Percentiles rank a stretch among this genome's conserved stretches.
Conservation (phyloP, 2,888 invertebrate species). For the Acanthosepion pharaonis region DNA sequence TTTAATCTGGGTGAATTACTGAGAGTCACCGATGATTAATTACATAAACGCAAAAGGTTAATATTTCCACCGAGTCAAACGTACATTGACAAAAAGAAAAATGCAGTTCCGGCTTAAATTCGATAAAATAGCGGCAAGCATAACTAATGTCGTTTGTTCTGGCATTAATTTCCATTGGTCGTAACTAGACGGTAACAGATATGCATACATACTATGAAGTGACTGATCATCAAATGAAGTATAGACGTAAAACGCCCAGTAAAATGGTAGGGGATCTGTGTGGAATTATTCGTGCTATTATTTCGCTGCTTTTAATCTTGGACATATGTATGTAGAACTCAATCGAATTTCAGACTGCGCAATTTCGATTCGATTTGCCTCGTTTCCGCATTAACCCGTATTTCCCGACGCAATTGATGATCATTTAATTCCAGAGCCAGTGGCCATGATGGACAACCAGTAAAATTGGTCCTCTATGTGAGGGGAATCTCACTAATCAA, state of each 20-base stretch:
- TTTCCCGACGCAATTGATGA: too few relatives aligned
- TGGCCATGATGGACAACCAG: too few relatives aligned
- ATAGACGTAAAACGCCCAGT: not conserved
- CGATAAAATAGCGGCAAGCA: not conserved
- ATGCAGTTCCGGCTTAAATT: not conserved
- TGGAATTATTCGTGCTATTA: not conserved
- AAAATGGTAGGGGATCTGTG: not conserved
- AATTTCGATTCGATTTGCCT: not conserved
- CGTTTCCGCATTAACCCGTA: too few relatives aligned
- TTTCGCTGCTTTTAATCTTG: not conserved
- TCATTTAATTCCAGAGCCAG: too few relatives aligned
- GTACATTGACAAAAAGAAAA: not conserved
- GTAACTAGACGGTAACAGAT: not conserved
- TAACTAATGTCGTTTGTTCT: not conserved
- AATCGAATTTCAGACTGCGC: not conserved
- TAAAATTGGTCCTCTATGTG: too few relatives aligned
- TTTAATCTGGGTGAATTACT: not conserved
- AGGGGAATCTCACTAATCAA: too few relatives aligned
- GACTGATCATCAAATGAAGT: not conserved
- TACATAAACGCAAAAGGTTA: not conserved
- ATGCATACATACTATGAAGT: not conserved
- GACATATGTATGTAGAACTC: not conserved
- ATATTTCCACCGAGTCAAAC: not conserved
- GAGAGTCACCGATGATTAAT: not conserved
- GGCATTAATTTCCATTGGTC: not conserved